A percentile compares a stretch with the other conserved stretches of the same genome.
phyloP scores from a whole-genome alignment of 2,797 vertebrate species.

The Ctenopoma multispine region DNA sequence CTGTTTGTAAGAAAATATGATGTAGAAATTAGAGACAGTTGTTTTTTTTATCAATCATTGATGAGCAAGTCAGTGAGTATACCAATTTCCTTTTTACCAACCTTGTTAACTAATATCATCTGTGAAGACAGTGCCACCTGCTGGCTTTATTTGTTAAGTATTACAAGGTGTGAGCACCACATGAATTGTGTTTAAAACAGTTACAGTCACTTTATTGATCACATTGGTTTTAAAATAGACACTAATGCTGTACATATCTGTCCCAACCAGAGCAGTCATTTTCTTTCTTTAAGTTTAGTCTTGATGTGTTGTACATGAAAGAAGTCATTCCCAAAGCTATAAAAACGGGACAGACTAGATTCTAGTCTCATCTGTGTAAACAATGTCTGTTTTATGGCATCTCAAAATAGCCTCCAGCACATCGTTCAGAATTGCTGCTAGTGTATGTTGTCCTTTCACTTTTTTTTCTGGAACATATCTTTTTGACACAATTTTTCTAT shows the following conservation, averaged over 20 bases:
- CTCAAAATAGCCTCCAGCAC: slow-evolving; percentile 7
- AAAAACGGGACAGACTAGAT: slow-evolving; percentile 33
- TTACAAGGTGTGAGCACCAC: slow-evolving; percentile 20
- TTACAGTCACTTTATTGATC: slow-evolving; percentile 31
- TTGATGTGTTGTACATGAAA: background rate
- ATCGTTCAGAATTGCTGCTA: background rate
- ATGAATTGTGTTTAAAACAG: slow-evolving; percentile 46
- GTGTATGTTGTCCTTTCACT: background rate
- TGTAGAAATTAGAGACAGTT: background rate
- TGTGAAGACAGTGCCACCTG: slow-evolving; percentile 69
- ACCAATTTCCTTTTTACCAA: background rate
- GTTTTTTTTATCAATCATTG: slow-evolving; percentile 6
- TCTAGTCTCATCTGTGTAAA: background rate
- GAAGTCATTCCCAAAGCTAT: background rate
- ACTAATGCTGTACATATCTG: background rate
- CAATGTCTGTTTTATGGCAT: background rate
- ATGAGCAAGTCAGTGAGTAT: slow-evolving; percentile 11
- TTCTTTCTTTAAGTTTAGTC: background rate
- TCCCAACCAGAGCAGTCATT: background rate
- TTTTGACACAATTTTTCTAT: background rate
- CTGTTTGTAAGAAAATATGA: background rate
- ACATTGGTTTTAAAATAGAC: background rate
- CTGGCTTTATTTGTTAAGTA: slow-evolving; percentile 55
- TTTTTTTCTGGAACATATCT: background rate
- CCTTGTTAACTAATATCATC: slow-evolving; percentile 16